Conservation (phyloP, 2,113 vertebrate genomes). For the Cyphomyrus discorhynchus region DNA sequence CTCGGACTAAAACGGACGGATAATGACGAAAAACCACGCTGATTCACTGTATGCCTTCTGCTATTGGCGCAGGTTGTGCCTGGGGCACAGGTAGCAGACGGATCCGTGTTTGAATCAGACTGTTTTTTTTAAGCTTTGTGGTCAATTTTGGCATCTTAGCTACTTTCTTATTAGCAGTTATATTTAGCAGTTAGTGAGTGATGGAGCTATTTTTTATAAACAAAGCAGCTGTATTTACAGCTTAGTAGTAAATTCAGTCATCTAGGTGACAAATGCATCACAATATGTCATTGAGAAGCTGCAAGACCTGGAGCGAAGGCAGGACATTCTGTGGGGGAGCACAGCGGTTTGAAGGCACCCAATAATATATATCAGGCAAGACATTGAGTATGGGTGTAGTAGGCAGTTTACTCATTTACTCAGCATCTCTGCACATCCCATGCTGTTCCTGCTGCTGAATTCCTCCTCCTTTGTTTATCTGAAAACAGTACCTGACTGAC, state of each 20-base stretch:
- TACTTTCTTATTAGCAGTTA: background rate
- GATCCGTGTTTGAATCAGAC: background rate
- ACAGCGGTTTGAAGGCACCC: background rate
- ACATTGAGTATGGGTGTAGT: background rate
- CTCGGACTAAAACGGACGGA: background rate
- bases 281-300: background rate
- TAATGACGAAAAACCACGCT: background rate
- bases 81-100: background rate
- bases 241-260: background rate
- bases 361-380: background rate
- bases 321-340: background rate
- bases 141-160: background rate
- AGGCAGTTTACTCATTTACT: background rate
- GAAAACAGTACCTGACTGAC: background rate
- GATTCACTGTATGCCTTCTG: background rate
- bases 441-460: background rate
- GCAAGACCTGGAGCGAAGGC: background rate
- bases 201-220: background rate
- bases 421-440: background rate
- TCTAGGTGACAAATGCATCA: background rate
- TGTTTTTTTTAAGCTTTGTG: background rate
- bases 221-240: background rate
- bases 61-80: background rate
- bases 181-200: background rate
- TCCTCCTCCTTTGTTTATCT: background rate